A percentile compares a stretch with the other conserved stretches of the same genome.
Conservation (phyloP, 2,797 vertebrate species). For the Clarias laeviceps region DNA sequence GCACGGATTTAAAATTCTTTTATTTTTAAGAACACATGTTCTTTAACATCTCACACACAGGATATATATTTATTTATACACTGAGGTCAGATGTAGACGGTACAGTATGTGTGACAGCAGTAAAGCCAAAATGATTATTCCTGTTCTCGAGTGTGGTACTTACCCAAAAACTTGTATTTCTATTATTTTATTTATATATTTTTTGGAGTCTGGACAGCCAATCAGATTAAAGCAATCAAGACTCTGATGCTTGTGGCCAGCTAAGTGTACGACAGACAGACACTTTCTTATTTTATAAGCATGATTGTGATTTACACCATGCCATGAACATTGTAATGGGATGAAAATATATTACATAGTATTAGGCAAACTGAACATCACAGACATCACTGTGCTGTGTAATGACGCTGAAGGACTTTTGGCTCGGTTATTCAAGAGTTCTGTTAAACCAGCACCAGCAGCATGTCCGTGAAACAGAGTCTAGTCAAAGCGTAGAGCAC, state of each 20-base stretch:
- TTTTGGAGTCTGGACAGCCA: neutral
- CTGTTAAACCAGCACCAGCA: neutral
- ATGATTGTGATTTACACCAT: neutral
- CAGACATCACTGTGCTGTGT: neutral
- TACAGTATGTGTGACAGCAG: slow-evolving; percentile 8
- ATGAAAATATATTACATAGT: neutral
- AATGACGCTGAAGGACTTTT: neutral
- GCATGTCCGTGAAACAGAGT: neutral
- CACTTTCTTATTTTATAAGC: neutral
- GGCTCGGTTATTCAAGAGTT: neutral
- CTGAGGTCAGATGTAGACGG: slow-evolving; percentile 42
- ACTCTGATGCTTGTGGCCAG: neutral
- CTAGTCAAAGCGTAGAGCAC: neutral
- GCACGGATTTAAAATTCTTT: slow-evolving; percentile 43
- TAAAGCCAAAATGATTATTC: neutral
- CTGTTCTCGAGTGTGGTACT: neutral
- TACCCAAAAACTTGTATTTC: neutral
- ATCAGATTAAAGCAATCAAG: neutral
- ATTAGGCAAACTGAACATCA: neutral
- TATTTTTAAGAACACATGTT: slow-evolving; percentile 55
- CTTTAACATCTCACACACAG: slow-evolving; percentile 41
- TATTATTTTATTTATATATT: too few relatives aligned
- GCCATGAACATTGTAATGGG: neutral
- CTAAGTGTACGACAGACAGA: neutral
- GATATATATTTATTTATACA: slow-evolving; percentile 13